These are phyloP conservation scores for Leptinotarsa tumamoca DNA, from an alignment of 2,888 invertebrate genomes.

Conservation along the genomic window DNA sequence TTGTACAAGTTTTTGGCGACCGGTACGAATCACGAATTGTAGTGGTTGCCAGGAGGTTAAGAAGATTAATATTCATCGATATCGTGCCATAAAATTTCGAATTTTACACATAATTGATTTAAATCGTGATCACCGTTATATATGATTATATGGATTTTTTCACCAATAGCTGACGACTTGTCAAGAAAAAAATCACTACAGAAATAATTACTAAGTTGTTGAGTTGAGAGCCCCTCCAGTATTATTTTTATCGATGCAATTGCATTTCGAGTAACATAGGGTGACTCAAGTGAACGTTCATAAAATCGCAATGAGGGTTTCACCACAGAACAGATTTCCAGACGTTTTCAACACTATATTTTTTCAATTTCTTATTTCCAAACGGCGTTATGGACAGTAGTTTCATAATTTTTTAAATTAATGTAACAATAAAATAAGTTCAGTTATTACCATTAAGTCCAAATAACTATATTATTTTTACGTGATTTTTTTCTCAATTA, in stretches of 20 bases:
- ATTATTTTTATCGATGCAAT: neutral
- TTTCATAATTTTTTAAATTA: no score
- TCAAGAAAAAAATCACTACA: neutral
- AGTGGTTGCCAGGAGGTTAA: neutral
- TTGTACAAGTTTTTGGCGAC: no score
- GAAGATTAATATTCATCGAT: neutral
- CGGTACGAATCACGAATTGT: neutral
- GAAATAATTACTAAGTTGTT: neutral
- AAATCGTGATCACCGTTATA: neutral
- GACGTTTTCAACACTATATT: no score
- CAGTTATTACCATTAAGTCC: no score
- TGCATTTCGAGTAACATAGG: neutral
- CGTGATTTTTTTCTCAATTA: no score
- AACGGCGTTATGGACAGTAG: no score
- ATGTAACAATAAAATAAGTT: no score
- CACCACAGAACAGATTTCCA: no score
- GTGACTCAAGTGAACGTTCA: no score
- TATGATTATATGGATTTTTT: neutral
- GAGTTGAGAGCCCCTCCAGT: neutral
- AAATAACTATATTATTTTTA: no score
- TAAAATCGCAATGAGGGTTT: no score
- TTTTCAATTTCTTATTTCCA: no score
- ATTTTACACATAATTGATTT: slow-evolving; percentile 14
- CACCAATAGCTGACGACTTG: neutral
- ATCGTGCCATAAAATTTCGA: slow-evolving; percentile 2